Evolutionary conservation across 2,113 vertebrate species (phyloP), one percentile per base, ranked within the genome.

Genomic region (Pycnonotus jocosus): DNA sequence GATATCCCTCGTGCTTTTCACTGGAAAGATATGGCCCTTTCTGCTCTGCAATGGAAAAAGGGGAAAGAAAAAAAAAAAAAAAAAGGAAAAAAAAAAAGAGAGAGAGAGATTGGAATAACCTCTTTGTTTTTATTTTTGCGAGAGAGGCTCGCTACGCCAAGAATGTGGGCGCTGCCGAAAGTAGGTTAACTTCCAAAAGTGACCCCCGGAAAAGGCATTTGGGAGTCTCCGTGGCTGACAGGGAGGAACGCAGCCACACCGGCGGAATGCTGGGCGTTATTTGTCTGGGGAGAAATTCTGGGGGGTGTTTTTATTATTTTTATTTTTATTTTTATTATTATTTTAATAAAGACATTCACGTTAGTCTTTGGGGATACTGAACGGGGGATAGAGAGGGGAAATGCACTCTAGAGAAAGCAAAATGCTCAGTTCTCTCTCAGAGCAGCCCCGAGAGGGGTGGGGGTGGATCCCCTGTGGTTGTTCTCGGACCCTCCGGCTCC

Each of bases 221-320:
- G 5, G 11, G 54, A 64, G n/a, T 24, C 38, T 54, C 50, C 5
- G 5, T 6, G 66, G 16, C 60, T 30, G 21, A 42, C 25, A 27
- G 31, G 1, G 73, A 70, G 30, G 42, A 83, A 54, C 15, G 2
- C 19, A 27, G 15, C 15, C 37, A n/a, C 21, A 1, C 20, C 5
- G 19, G 2, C 8, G 14, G 10, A 22, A 5, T 7, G 60, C 1
- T 14, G 38, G 1, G 1, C 7, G 21, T 28, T 40, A 18, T 66
- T 70, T 50, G 23, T 40, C 27, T 33, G 40, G 31, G 16, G 24
- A 18, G 18, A 11, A 7, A 6, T 12, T 45, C 19, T 48, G 47
- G 40, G 6, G 2, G 3, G 24, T 33, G 14, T 1, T 54, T 54
- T 54, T 47, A 58, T n/a, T n/a, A n/a, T n/a, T 83, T 35, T 61